phyloP scores from a whole-genome alignment of 2,888 invertebrate species.

The Drosophila villosipedis region DNA sequence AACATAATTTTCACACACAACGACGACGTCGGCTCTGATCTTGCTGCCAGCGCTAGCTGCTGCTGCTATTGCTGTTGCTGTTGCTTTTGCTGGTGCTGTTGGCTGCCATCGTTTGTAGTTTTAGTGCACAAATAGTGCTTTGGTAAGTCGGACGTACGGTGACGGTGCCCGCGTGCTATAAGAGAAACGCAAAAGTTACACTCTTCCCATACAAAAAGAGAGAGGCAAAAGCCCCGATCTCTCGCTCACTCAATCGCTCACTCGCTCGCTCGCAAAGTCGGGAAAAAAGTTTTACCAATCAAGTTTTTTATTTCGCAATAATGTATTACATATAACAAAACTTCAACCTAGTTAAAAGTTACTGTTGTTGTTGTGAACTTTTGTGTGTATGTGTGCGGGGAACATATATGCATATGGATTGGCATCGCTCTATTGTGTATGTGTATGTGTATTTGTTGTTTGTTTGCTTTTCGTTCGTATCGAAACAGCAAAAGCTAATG shows the following conservation, averaged over 20 bases:
- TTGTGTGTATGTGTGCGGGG: slow-evolving; percentile 58
- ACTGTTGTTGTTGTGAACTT: slow-evolving; percentile 74
- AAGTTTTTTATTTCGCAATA: slow-evolving; percentile 81
- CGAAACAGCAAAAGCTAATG: slow-evolving; percentile 65
- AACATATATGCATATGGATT: slow-evolving; percentile 47
- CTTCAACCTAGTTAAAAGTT: slow-evolving; percentile 79
- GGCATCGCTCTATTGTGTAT: slow-evolving; percentile 39
- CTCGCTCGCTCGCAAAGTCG: slow-evolving; percentile 52
- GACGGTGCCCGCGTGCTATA: slow-evolving; percentile 51
- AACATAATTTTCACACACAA: slow-evolving; percentile 47
- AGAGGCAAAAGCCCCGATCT: slow-evolving; percentile 68
- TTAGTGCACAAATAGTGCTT: slow-evolving; percentile 65
- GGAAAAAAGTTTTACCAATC: slow-evolving; percentile 81
- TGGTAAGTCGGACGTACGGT: slow-evolving; percentile 52
- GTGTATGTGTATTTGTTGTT: slow-evolving; percentile 50
- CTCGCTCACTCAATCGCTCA: slow-evolving; percentile 64
- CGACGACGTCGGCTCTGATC: slow-evolving; percentile 43
- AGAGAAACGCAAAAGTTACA: slow-evolving; percentile 49
- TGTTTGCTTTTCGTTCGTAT: slow-evolving; percentile 60
- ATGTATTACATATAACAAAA: slow-evolving; percentile 78
- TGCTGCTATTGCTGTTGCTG: slow-evolving; percentile 11
- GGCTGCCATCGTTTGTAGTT: slow-evolving; percentile 45
- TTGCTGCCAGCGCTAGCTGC: slow-evolving; percentile 23
- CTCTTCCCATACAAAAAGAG: slow-evolving; percentile 42
- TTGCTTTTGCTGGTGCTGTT: slow-evolving; percentile 15